phyloP scores from a whole-genome alignment of 2,797 vertebrate species.

The Pseudochirops corinnae region DNA sequence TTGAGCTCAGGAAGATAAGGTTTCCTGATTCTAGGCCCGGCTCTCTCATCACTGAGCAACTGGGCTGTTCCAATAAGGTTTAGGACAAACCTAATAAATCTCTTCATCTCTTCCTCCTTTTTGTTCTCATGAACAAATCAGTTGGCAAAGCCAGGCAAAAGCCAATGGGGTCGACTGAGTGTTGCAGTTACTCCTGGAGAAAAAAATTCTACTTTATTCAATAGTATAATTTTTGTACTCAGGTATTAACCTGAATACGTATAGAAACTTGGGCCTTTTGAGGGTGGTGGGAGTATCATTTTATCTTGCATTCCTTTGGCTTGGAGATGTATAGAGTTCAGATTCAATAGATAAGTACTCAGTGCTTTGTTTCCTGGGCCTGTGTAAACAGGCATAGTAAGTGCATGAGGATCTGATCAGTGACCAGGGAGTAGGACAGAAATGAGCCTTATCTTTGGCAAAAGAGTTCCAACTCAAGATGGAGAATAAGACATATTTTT shows the following conservation, averaged over 20 bases:
- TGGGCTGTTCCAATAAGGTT: neutral
- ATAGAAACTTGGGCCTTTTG: slow-evolving; percentile 9
- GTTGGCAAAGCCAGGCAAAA: slow-evolving; percentile 17
- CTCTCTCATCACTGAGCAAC: neutral
- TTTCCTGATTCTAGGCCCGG: neutral
- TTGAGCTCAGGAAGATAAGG: neutral
- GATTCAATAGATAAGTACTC: neutral
- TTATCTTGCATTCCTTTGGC: slow-evolving; percentile 24
- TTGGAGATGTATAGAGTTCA: neutral
- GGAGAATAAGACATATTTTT: slow-evolving; percentile 9
- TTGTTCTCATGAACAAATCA: slow-evolving; percentile 21
- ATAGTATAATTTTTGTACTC: slow-evolving; percentile 9
- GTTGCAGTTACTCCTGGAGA: too few species aligned
- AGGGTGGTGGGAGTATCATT: neutral
- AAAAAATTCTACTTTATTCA: neutral
- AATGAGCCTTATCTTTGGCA: neutral
- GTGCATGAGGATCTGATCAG: neutral
- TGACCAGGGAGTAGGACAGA: neutral
- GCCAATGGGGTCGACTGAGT: neutral
- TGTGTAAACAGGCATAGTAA: neutral
- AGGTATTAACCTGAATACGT: neutral
- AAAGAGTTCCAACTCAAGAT: too few species aligned
- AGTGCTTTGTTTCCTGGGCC: neutral
- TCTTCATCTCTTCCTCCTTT: neutral
- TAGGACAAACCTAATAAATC: neutral